These are phyloP conservation scores for Megaptera novaeangliae DNA, from an alignment of 2,113 vertebrate species.

Conservation along the genomic window DNA sequence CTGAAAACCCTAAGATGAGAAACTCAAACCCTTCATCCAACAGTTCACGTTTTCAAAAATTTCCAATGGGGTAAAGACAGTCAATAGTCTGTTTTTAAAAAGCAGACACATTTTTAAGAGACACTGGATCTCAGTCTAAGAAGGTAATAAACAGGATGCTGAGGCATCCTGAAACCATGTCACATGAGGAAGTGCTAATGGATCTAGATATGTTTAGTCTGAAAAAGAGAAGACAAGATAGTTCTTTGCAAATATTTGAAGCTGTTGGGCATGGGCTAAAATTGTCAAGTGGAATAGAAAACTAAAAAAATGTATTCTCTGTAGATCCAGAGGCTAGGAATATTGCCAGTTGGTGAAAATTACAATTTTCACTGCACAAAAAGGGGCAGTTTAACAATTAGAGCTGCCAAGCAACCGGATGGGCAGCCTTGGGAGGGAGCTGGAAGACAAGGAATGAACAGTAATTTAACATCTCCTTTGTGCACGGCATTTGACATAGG, in stretches of 20 bases:
- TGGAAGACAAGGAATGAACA: not conserved
- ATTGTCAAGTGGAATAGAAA: not conserved
- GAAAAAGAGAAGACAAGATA: not conserved
- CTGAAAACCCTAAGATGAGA: not conserved
- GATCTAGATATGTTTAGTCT: not conserved
- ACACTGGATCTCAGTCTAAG: not conserved
- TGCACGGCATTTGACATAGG: not conserved
- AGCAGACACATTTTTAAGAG: not conserved
- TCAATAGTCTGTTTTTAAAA: not conserved
- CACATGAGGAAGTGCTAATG: not conserved
- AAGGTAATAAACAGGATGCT: not conserved
- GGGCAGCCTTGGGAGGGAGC: not conserved
- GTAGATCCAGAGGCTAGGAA: not conserved
- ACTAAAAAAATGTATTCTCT: not conserved
- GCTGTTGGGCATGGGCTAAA: not conserved
- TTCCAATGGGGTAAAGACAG: not conserved
- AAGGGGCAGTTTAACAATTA: not conserved
- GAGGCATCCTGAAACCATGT: not conserved
- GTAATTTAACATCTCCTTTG: not conserved
- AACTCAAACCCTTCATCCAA: not conserved
- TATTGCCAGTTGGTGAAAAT: not conserved
- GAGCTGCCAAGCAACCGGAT: not conserved
- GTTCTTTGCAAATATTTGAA: not conserved
- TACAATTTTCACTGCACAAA: not conserved
- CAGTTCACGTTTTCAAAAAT: not conserved